These are phyloP conservation scores for Isotomurus palustris DNA, from an alignment of 2,888 invertebrate species.

Conservation along the genomic window DNA sequence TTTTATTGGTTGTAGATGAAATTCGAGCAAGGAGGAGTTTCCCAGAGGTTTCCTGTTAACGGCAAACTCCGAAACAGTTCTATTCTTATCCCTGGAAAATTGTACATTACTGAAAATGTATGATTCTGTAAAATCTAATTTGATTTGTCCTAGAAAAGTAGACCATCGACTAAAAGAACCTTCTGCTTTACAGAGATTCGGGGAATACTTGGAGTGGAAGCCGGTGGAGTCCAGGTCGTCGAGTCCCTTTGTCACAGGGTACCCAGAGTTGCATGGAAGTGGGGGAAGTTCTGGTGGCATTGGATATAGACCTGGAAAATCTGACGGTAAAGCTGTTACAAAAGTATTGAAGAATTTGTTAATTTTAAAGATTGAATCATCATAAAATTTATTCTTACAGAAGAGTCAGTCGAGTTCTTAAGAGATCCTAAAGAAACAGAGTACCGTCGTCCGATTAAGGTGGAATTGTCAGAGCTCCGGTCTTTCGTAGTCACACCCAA, in stretches of 20 bases:
- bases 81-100: conserved; percentile 40
- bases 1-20: conserved; percentile 40
- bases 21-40: conserved; percentile 44
- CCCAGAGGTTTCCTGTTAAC: conserved; percentile 40
- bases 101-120: conserved; percentile 45
- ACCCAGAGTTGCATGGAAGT: conserved; percentile 17
- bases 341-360: not conserved
- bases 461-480: conserved; percentile 43
- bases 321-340: no score
- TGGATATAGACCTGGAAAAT: conserved; percentile 38
- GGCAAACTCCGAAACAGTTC: conserved; percentile 34
- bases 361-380: not conserved
- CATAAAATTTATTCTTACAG: not conserved
- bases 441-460: conserved; percentile 38
- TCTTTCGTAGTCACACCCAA: conserved; percentile 39
- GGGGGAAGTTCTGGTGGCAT: conserved; percentile 37
- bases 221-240: conserved; percentile 59
- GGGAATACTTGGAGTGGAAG: conserved; percentile 75
- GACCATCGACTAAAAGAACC: no score
- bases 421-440: conserved; percentile 46
- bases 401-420: conserved; percentile 48
- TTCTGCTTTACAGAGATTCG: conserved; percentile 52
- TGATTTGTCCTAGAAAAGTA: not conserved
- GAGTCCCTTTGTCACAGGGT: conserved; percentile 2
- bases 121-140: conserved; percentile 1